Evolutionary conservation across 2,113 vertebrate species (phyloP).

Genomic region (Strix uralensis): DNA sequence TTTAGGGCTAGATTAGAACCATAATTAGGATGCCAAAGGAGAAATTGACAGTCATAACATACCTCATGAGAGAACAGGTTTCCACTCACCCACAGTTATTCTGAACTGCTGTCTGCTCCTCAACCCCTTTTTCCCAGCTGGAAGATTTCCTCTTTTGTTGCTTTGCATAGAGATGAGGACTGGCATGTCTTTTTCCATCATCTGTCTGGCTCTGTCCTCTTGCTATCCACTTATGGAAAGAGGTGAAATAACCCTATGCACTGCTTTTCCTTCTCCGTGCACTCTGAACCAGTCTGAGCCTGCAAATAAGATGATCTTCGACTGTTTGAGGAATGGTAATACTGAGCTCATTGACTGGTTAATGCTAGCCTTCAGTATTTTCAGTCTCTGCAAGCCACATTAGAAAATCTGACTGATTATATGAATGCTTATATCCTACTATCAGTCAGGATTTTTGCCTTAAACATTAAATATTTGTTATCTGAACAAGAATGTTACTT

Average conservation of each 20-base stretch:
- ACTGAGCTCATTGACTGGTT: not conserved
- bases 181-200: not conserved
- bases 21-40: not conserved
- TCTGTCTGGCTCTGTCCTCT: not conserved
- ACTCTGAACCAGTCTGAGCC: not conserved
- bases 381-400: not conserved
- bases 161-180: not conserved
- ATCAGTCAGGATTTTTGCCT: not conserved
- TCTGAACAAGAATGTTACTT: not conserved
- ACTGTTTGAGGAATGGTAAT: not conserved
- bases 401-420: not conserved
- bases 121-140: not conserved
- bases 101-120: not conserved
- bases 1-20: not conserved
- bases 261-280: not conserved
- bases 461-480: not conserved
- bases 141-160: not conserved
- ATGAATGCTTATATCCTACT: not conserved
- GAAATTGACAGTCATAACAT: not conserved
- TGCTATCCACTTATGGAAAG: not conserved
- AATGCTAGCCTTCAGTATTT: not conserved
- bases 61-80: not conserved
- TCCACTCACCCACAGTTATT: not conserved
- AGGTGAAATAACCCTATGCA: not conserved
- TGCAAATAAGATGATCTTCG: not conserved